These are phyloP conservation scores for Resseliella maxima DNA, from an alignment of 2,888 invertebrate genomes.

Conservation along the genomic window DNA sequence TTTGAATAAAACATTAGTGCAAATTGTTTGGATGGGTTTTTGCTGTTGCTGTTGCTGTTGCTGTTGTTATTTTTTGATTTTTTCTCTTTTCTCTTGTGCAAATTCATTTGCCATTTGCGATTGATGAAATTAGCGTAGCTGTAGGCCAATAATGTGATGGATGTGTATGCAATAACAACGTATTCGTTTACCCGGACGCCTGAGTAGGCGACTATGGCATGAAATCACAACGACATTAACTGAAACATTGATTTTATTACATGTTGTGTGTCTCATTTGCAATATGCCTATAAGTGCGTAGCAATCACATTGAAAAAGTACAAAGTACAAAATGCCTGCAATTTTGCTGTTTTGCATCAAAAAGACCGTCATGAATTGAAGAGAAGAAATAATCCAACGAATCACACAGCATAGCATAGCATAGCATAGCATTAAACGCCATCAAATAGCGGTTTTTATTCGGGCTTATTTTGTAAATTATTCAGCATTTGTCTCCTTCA, in stretches of 20 bases:
- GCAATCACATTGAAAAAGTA: neutral
- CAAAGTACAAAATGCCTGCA: slow-evolving; percentile 2
- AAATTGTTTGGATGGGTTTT: neutral
- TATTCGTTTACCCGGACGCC: slow-evolving; percentile 3
- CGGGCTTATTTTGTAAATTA: neutral
- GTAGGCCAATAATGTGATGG: slow-evolving; percentile 25
- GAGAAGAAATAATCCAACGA: neutral
- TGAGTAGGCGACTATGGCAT: slow-evolving; percentile 1
- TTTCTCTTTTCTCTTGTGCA: neutral
- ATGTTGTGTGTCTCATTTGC: neutral
- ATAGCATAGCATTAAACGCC: slow-evolving; percentile 10
- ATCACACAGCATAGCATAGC: neutral
- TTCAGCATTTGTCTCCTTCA: slow-evolving; percentile 4
- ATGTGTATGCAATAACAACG: slow-evolving; percentile 17
- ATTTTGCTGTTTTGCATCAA: neutral
- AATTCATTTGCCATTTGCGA: neutral
- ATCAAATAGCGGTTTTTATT: slow-evolving; percentile 9
- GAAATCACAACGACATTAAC: neutral
- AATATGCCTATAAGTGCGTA: slow-evolving; percentile 4
- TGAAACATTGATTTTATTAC: slow-evolving; percentile 47
- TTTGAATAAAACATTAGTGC: slow-evolving; percentile 48
- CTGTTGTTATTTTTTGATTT: neutral
- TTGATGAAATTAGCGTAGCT: slow-evolving; percentile 2
- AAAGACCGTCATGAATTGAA: neutral
- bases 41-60: neutral